These are phyloP conservation scores for Strongylocentrotus purpuratus DNA, from an alignment of 35 echinoderm and acorn worm genomes.

Conservation along the genomic window DNA sequence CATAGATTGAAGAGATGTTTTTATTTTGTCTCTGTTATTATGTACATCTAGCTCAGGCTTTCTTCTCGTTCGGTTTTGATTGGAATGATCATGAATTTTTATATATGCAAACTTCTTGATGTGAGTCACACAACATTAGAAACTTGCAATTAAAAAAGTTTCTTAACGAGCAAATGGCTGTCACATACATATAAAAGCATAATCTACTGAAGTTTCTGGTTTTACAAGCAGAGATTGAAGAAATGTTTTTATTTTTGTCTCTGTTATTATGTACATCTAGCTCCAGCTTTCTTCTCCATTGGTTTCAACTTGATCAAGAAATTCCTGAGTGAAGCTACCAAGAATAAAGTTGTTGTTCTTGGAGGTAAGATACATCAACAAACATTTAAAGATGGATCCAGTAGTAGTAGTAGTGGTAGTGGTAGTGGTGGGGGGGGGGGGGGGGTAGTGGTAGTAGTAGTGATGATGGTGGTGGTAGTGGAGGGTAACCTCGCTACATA, in stretches of 20 bases:
- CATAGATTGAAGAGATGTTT: not conserved
- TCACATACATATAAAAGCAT: too few species aligned
- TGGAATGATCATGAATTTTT: too few species aligned
- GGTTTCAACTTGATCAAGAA: slow-evolving; percentile 79
- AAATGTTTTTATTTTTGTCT: not conserved
- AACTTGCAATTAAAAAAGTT: too few species aligned
- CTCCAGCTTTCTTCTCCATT: slow-evolving; percentile 72
- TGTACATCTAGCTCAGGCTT: slow-evolving; percentile 64
- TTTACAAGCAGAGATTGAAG: not conserved
- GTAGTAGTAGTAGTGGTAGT: too few species aligned
- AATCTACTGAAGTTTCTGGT: not conserved
- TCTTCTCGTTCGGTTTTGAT: slow-evolving; percentile 76
- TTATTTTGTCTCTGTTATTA: not conserved
- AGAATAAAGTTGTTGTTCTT: slow-evolving; percentile 70
- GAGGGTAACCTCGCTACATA: too few species aligned
- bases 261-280: slow-evolving; percentile 33
- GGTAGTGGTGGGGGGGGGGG: too few species aligned
- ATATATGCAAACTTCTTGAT: too few species aligned
- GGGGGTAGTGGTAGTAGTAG: too few species aligned
- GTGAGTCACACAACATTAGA: too few species aligned
- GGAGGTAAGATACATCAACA: slow-evolving; percentile 65
- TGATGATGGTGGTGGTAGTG: too few species aligned
- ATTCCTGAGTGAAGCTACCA: slow-evolving; percentile 85
- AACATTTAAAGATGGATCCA: not conserved
- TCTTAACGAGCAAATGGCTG: too few species aligned